Conservation (phyloP, 2,113 vertebrate species). For the Cephalopholis sonnerati region DNA sequence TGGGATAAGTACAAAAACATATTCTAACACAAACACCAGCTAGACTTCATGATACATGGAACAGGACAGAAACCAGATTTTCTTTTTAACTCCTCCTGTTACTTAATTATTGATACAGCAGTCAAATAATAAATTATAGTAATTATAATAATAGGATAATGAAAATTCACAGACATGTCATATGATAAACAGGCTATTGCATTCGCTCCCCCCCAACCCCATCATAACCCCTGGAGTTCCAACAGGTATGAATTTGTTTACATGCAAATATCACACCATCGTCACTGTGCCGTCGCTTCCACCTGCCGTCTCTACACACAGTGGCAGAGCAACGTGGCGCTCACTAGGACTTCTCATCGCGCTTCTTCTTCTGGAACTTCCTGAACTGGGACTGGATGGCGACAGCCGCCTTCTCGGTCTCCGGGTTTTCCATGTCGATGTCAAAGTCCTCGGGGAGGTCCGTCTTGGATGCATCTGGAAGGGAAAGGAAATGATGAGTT, state of each 20-base stretch:
- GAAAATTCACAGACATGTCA: constrained; percentile 79
- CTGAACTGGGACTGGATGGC: constrained; percentile 99
- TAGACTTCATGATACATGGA: constrained; percentile 58
- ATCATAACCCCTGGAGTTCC: constrained; percentile 68
- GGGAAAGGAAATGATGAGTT: constrained; percentile 41
- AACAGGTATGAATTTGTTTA: constrained; percentile 82
- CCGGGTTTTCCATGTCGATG: constrained; percentile 97
- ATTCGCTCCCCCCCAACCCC: constrained; percentile 66
- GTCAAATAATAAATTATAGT: constrained; percentile 68
- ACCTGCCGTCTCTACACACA: constrained; percentile 82
- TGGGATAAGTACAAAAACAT: constrained; percentile 69
- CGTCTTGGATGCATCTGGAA: constrained; percentile 93
- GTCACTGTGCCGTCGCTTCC: constrained; percentile 82
- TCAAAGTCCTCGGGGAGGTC: constrained; percentile 94
- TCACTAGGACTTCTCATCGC: constrained; percentile 92
- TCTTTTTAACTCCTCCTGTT: constrained; percentile 38
- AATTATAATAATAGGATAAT: constrained; percentile 70
- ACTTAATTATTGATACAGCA: constrained; percentile 69
- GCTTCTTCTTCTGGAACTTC: constrained; percentile 99
- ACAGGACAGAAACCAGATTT: constrained; percentile 55
- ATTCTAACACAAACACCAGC: constrained; percentile 73
- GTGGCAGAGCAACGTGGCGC: constrained; percentile 84
- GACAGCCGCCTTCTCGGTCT: constrained; percentile 96
- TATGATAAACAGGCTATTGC: constrained; percentile 78
- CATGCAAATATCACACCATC: constrained; percentile 84